Evolutionary conservation across 2,888 invertebrate species (phyloP).

Genomic region (Poecilus cupreus): DNA sequence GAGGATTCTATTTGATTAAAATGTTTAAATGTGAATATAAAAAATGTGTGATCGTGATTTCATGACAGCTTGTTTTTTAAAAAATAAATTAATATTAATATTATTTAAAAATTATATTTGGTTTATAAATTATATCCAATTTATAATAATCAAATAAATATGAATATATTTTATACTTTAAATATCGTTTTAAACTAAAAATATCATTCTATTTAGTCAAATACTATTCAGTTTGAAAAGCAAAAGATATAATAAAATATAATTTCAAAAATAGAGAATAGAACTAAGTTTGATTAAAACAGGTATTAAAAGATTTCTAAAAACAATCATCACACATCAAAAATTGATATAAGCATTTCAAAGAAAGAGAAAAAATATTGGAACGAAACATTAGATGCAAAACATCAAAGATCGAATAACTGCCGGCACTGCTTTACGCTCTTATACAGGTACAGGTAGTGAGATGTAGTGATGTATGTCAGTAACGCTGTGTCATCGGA

Average conservation of each 20-base stretch:
- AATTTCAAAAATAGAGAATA: constrained; percentile 44
- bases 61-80: constrained; percentile 50
- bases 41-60: constrained; percentile 55
- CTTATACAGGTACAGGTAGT: constrained; percentile 23
- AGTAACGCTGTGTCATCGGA: constrained; percentile 12
- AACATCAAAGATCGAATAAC: constrained; percentile 53
- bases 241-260: constrained; percentile 48
- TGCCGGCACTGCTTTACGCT: constrained; percentile 42
- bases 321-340: constrained; percentile 54
- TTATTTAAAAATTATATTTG: constrained; percentile 9
- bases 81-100: constrained; percentile 4
- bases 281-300: constrained; percentile 14
- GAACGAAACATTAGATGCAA: constrained; percentile 47
- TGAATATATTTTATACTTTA: background rate
- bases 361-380: constrained; percentile 44
- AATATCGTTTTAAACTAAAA: background rate
- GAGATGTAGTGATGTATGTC: constrained; percentile 8
- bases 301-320: constrained; percentile 49
- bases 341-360: constrained; percentile 52
- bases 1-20: constrained; percentile 58
- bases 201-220: constrained; percentile 19
- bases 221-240: constrained; percentile 41
- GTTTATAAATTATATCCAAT: background rate
- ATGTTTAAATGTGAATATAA: constrained; percentile 58
- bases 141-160: constrained; percentile 17